These are phyloP conservation scores for Liodrosophila aerea DNA, from an alignment of 2,888 invertebrate genomes.

Conservation along the genomic window DNA sequence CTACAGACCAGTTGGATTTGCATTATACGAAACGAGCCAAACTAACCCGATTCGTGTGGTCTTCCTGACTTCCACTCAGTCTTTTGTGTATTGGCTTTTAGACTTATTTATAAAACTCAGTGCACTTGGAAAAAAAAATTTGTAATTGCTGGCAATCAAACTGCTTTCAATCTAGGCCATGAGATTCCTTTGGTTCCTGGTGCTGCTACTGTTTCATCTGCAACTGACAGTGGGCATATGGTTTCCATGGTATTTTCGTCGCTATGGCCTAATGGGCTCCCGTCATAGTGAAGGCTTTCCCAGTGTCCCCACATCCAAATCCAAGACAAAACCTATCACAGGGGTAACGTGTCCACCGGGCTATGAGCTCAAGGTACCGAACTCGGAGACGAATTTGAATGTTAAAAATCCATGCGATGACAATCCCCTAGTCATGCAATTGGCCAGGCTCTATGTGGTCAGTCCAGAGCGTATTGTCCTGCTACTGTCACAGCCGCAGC, in stretches of 20 bases:
- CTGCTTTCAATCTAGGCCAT: conserved; percentile 13
- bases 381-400: not conserved
- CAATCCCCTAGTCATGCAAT: conserved; percentile 83
- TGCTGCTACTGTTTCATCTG: conserved; percentile 28
- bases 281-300: too few relatives aligned
- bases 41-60: not conserved
- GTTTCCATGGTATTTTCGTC: conserved; percentile 70
- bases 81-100: not conserved
- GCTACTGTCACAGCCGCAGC: conserved; percentile 81
- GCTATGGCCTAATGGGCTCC: conserved; percentile 54
- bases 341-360: conserved; percentile 36
- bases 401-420: conserved; percentile 78
- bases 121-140: conserved; percentile 16
- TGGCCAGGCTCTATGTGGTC: conserved; percentile 83
- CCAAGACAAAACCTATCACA: conserved; percentile 1
- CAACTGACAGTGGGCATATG: conserved; percentile 43
- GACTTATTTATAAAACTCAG: conserved; percentile 3
- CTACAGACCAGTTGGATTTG: conserved; percentile 30
- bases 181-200: conserved; percentile 26
- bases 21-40: conserved; percentile 3
- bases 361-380: conserved; percentile 28
- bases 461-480: conserved; percentile 84
- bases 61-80: too few relatives aligned
- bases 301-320: conserved; percentile 1
- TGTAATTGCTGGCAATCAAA: not conserved